phyloP scores from a whole-genome alignment of 2,888 invertebrate genomes.

The Sarcophaga caerulescens region DNA sequence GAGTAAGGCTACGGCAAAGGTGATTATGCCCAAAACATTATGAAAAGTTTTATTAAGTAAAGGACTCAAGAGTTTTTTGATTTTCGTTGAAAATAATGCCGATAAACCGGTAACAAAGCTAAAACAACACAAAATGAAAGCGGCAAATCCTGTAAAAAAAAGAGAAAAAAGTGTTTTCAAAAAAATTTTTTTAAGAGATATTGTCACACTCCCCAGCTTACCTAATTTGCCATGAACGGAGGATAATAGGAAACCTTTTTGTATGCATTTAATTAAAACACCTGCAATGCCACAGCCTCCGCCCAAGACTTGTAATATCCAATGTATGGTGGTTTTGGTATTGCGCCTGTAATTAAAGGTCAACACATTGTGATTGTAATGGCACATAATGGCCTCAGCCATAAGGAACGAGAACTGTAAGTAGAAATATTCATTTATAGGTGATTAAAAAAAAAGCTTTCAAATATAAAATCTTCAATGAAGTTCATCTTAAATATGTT shows the following conservation, averaged over 20 bases:
- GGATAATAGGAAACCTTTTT: constrained; percentile 73
- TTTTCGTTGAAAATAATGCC: constrained; percentile 74
- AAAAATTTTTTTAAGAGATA: background rate
- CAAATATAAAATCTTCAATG: no score
- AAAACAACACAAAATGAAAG: constrained; percentile 76
- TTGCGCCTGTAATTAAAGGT: constrained; percentile 74
- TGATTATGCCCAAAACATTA: constrained; percentile 75
- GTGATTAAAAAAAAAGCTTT: no score
- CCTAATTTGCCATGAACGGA: constrained; percentile 76
- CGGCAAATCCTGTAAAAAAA: constrained; percentile 73
- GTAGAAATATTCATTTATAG: background rate
- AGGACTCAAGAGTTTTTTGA: constrained; percentile 74
- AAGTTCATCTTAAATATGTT: no score
- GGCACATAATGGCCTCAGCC: constrained; percentile 79
- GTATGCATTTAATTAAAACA: constrained; percentile 75
- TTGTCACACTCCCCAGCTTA: constrained; percentile 61
- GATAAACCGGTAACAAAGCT: constrained; percentile 76
- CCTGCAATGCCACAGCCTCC: constrained; percentile 77
- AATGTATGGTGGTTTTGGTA: constrained; percentile 79
- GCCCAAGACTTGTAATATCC: constrained; percentile 77
- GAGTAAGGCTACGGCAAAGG: constrained; percentile 76
- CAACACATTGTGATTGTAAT: constrained; percentile 76
- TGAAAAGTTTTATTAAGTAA: constrained; percentile 78
- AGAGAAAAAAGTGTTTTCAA: background rate
- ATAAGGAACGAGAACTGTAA: constrained; percentile 78